These are phyloP conservation scores for Phania funesta DNA, from an alignment of 2,888 invertebrate genomes.

Conservation along the genomic window DNA sequence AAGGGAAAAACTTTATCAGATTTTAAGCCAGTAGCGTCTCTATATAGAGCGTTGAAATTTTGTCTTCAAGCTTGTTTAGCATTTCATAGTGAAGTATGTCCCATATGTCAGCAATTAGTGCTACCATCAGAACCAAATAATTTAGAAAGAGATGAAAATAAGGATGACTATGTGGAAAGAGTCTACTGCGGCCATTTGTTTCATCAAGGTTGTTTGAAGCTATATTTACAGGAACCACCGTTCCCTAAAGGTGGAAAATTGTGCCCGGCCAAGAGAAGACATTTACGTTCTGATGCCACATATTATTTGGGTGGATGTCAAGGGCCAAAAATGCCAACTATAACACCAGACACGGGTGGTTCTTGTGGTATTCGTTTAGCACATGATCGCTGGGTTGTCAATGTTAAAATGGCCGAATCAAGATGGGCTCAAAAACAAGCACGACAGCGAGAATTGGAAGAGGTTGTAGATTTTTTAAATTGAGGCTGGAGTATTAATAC, in stretches of 20 bases:
- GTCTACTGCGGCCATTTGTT: constrained; percentile 88
- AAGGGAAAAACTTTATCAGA: constrained; percentile 80
- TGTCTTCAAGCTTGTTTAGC: constrained; percentile 84
- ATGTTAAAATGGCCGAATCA: constrained; percentile 86
- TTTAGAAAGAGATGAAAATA: constrained; percentile 82
- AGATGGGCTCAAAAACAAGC: constrained; percentile 90
- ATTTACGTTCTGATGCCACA: constrained; percentile 78
- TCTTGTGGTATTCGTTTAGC: constrained; percentile 84
- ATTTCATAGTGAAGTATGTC: constrained; percentile 84
- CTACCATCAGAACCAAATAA: constrained; percentile 83
- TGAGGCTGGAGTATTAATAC: constrained; percentile 69
- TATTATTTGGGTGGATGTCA: constrained; percentile 72
- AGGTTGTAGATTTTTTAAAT: constrained; percentile 87
- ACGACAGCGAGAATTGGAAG: constrained; percentile 86
- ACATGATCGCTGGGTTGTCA: constrained; percentile 87
- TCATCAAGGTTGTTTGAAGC: constrained; percentile 85
- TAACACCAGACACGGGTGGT: constrained; percentile 64
- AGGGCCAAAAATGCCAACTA: constrained; percentile 50
- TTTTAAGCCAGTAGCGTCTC: constrained; percentile 84
- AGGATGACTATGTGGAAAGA: constrained; percentile 84
- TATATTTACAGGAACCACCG: constrained; percentile 86
- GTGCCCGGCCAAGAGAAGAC: constrained; percentile 81
- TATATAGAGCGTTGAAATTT: constrained; percentile 83
- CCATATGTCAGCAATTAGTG: constrained; percentile 83
- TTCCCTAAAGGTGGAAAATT: constrained; percentile 87